phyloP scores from a whole-genome alignment of 1,140 invertebrate species.

The Trachymyrmex cornetzi region DNA sequence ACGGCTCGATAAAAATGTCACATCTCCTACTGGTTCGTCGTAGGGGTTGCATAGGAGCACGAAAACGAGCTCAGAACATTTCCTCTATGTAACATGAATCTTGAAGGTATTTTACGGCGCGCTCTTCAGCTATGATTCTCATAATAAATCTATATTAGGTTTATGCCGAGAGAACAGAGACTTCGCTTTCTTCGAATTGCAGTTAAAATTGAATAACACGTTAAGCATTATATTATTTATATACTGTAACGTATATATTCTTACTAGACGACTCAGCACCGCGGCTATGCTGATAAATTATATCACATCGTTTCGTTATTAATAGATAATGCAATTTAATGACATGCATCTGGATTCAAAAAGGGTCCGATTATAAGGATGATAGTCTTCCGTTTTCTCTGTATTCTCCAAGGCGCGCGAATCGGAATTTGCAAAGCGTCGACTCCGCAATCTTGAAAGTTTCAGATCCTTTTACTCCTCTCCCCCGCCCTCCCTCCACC shows the following conservation, averaged over 20 bases:
- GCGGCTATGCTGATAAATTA: background rate
- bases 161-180: slow-evolving; percentile 18
- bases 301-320: slow-evolving; percentile 12
- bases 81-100: slow-evolving; percentile 57
- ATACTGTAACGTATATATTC: background rate
- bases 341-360: slow-evolving; percentile 58
- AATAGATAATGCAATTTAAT: slow-evolving; percentile 28
- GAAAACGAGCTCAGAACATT: slow-evolving; percentile 5
- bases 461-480: slow-evolving; percentile 81
- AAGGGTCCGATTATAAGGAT: slow-evolving; percentile 26
- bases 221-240: background rate
- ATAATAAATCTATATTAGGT: slow-evolving; percentile 56
- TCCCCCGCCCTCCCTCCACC: background rate
- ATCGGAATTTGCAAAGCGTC: slow-evolving; percentile 74
- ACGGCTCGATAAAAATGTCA: slow-evolving; percentile 82
- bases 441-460: slow-evolving; percentile 82
- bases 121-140: slow-evolving; percentile 57
- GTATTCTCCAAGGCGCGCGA: slow-evolving; percentile 67
- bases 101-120: slow-evolving; percentile 59
- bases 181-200: background rate
- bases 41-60: slow-evolving; percentile 35
- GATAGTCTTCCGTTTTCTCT: slow-evolving; percentile 55
- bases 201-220: background rate
- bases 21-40: slow-evolving; percentile 66
- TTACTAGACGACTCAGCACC: background rate